Evolutionary conservation across 2,797 vertebrate genomes (phyloP).

Genomic region (Acanthurus tractus): DNA sequence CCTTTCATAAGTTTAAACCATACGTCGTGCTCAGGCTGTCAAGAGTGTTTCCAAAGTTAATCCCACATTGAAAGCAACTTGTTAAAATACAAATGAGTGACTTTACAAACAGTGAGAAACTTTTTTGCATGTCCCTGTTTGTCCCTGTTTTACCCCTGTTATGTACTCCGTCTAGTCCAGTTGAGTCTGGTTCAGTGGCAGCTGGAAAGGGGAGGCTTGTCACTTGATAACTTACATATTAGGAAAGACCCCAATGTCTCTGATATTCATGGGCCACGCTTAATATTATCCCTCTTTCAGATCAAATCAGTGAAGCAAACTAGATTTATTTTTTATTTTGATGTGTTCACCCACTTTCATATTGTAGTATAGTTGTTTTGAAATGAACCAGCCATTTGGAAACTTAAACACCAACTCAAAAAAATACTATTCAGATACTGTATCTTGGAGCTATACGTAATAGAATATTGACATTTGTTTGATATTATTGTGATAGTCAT

Average conservation of each 20-base stretch:
- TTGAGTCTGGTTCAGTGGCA: slow-evolving; percentile 63
- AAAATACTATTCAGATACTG: not conserved
- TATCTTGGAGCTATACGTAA: not conserved
- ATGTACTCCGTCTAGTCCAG: slow-evolving; percentile 21
- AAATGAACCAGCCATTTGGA: not conserved
- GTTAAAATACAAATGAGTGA: no score
- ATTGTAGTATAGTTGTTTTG: not conserved
- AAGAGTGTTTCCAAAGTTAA: accelerated
- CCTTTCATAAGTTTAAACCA: not conserved
- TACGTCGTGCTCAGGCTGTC: no score
- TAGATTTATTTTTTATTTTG: accelerated
- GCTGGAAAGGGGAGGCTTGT: slow-evolving; percentile 46
- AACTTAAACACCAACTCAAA: not conserved
- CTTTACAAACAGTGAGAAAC: not conserved
- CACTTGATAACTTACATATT: slow-evolving; percentile 44
- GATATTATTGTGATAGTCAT: not conserved
- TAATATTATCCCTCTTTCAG: not conserved
- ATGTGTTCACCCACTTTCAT: not conserved
- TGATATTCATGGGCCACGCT: not conserved
- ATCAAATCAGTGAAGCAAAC: not conserved
- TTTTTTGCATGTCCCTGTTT: not conserved
- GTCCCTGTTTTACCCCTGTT: not conserved
- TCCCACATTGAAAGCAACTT: accelerated
- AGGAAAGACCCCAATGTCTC: slow-evolving; percentile 28
- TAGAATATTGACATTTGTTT: not conserved